Evolutionary conservation across 1,140 invertebrate genomes (phyloP).

Genomic region (Harlomillsia oculata): DNA sequence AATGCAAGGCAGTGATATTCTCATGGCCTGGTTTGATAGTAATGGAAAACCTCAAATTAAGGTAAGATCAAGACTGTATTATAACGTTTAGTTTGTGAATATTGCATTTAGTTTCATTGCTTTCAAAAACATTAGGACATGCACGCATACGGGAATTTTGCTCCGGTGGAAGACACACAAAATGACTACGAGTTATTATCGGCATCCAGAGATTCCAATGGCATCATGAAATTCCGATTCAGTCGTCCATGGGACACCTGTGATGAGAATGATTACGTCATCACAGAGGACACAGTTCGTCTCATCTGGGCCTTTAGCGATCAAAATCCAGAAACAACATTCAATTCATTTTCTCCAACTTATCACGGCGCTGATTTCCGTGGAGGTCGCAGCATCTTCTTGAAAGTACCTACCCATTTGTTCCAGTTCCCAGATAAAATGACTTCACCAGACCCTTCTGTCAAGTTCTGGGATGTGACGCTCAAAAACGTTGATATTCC

Average conservation of each 20-base stretch:
- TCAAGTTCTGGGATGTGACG: conserved; percentile 3
- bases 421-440: not conserved
- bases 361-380: conserved; percentile 49
- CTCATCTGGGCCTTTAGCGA: conserved; percentile 64
- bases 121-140: too few relatives aligned
- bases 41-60: conserved; percentile 52
- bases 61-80: too few relatives aligned
- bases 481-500: not conserved
- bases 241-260: conserved; percentile 65
- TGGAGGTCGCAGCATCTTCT: conserved; percentile 37
- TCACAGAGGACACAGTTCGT: conserved; percentile 55
- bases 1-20: conserved; percentile 69
- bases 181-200: conserved; percentile 63
- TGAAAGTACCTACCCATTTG: not conserved
- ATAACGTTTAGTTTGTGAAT: too few relatives aligned
- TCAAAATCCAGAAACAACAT: conserved; percentile 47
- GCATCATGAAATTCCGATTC: conserved; percentile 65
- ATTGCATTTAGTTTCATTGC: too few relatives aligned
- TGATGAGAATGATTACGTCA: conserved; percentile 56
- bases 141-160: conserved; percentile 56
- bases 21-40: conserved; percentile 68
- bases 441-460: not conserved
- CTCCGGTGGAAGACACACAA: conserved; percentile 58
- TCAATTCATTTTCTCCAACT: conserved; percentile 37
- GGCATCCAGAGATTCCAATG: conserved; percentile 63